Evolutionary conservation across 2,797 vertebrate genomes (phyloP).

Genomic region (Miichthys miiuy): DNA sequence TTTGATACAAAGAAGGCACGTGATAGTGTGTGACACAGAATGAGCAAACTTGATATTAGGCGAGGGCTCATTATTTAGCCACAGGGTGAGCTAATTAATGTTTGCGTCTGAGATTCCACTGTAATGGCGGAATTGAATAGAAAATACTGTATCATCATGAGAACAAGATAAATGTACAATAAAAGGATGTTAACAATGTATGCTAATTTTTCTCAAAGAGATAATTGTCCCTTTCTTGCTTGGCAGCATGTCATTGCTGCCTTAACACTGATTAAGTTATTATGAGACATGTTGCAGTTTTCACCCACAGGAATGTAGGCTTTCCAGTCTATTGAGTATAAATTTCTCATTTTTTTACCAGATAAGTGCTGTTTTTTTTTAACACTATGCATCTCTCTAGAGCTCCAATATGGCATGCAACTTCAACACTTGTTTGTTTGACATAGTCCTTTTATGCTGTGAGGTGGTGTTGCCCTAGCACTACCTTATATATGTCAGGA

Average conservation of each 20-base stretch:
- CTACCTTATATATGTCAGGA: background rate
- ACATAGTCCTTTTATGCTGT: background rate
- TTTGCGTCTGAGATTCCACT: conserved; percentile 14
- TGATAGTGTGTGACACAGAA: conserved; percentile 15
- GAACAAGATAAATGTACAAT: conserved; percentile 13
- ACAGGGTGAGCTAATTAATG: conserved; percentile 29
- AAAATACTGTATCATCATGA: conserved; percentile 8
- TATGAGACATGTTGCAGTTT: background rate
- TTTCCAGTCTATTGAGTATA: background rate
- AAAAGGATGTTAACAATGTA: conserved; percentile 16
- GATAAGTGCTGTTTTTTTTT: background rate
- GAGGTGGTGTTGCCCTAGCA: conserved; percentile 2
- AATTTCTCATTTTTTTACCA: background rate
- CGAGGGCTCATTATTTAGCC: conserved; percentile 35
- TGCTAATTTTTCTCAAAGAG: conserved; percentile 17
- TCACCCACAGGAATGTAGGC: background rate
- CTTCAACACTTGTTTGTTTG: background rate
- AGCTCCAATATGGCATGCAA: background rate
- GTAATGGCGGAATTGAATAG: background rate
- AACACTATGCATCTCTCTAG: background rate
- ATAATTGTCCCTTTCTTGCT: conserved; percentile 12
- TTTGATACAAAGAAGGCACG: conserved; percentile 22
- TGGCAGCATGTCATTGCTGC: background rate
- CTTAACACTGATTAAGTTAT: conserved; percentile 32
- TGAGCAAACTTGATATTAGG: conserved; percentile 15